Conservation (phyloP, 2,888 invertebrate species). For the Flexamia atlantica region DNA sequence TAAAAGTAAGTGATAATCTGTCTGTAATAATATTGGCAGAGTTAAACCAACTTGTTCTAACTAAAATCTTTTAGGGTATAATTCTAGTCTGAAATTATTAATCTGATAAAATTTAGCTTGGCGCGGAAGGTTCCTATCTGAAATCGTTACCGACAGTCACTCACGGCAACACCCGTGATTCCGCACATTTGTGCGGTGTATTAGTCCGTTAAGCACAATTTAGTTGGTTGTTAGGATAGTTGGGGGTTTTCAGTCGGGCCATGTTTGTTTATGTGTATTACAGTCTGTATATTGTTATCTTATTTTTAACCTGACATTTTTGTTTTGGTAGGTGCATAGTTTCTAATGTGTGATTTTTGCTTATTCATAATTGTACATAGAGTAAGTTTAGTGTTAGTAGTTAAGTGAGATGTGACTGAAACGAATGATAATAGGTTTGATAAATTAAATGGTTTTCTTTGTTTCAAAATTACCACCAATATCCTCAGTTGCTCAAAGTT, state of each 20-base stretch:
- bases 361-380: constrained; percentile 45
- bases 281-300: constrained; percentile 55
- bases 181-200: background rate
- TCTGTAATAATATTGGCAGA: background rate
- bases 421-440: constrained; percentile 8
- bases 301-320: constrained; percentile 34
- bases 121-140: constrained; percentile 42
- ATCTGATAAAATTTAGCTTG: constrained; percentile 34
- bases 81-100: constrained; percentile 33
- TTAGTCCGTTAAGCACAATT: constrained; percentile 16
- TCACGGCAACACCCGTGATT: constrained; percentile 24
- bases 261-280: constrained; percentile 37
- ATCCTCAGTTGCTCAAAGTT: constrained; percentile 51
- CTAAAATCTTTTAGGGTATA: background rate
- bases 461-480: constrained; percentile 49
- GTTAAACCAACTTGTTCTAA: background rate
- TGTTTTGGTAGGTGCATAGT: constrained; percentile 48
- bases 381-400: constrained; percentile 31
- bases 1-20: no score
- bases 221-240: constrained; percentile 49
- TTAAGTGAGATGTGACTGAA: constrained; percentile 46
- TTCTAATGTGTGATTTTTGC: constrained; percentile 48
- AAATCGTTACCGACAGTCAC: constrained; percentile 35
- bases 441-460: constrained; percentile 6
- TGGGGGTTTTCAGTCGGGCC: constrained; percentile 27